phyloP scores from a whole-genome alignment of 53 echinoderm and acorn worm species.

The Pentamera pediparva region DNA sequence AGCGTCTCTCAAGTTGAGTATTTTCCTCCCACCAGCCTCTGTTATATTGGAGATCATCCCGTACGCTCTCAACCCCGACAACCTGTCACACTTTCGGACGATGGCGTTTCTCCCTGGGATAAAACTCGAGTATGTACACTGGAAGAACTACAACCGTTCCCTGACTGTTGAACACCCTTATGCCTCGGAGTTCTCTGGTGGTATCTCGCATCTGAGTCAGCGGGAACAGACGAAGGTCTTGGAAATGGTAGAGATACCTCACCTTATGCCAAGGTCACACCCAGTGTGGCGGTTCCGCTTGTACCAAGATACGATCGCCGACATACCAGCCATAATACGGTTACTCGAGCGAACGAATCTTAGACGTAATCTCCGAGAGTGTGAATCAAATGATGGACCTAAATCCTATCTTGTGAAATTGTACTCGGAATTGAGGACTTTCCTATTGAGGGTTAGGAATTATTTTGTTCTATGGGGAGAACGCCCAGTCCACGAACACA shows the following conservation, averaged over 20 bases:
- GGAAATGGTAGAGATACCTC: constrained; percentile 43
- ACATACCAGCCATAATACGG: constrained; percentile 33
- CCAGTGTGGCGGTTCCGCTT: constrained; percentile 59
- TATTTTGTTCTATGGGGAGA: too few relatives aligned
- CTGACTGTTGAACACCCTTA: constrained; percentile 48
- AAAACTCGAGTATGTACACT: constrained; percentile 39
- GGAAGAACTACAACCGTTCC: constrained; percentile 43
- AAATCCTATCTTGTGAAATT: too few relatives aligned
- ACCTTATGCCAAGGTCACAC: constrained; percentile 38
- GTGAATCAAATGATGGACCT: too few relatives aligned
- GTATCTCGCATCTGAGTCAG: constrained; percentile 43
- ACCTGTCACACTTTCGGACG: constrained; percentile 55
- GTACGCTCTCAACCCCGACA: constrained; percentile 57
- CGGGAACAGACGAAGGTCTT: constrained; percentile 44
- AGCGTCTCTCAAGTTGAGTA: constrained; percentile 44
- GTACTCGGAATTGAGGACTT: too few relatives aligned
- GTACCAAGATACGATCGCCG: constrained; percentile 64
- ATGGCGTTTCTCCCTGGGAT: constrained; percentile 45
- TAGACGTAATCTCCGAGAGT: too few relatives aligned
- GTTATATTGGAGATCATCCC: constrained; percentile 56
- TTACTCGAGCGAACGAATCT: neutral
- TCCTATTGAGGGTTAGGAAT: too few relatives aligned
- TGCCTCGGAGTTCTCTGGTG: constrained; percentile 35
- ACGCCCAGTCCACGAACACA: too few relatives aligned
- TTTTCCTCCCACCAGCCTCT: constrained; percentile 53